These are phyloP conservation scores for Cryptocephalus moraei DNA, from an alignment of 2,888 invertebrate genomes.

Conservation along the genomic window DNA sequence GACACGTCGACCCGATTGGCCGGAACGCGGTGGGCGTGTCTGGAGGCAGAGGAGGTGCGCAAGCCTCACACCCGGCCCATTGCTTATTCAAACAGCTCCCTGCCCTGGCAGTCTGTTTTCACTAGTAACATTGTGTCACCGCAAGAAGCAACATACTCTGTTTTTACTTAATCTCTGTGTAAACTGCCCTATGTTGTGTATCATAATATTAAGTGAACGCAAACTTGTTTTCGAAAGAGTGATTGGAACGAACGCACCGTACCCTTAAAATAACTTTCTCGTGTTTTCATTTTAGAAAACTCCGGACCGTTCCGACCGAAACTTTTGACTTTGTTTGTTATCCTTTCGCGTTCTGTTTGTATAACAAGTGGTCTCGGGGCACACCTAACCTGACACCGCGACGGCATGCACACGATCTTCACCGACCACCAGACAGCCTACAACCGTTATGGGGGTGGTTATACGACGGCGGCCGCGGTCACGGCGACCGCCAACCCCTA, in stretches of 20 bases:
- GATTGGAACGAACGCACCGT: constrained; percentile 50
- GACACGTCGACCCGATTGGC: constrained; percentile 18
- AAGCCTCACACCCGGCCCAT: constrained; percentile 15
- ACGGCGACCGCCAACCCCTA: constrained; percentile 54
- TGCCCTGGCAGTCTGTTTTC: constrained; percentile 43
- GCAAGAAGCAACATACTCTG: constrained; percentile 43
- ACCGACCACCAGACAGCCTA: constrained; percentile 82
- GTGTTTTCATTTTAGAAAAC: constrained; percentile 33
- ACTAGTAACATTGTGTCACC: constrained; percentile 42
- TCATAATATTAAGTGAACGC: constrained; percentile 61
- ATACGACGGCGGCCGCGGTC: constrained; percentile 47
- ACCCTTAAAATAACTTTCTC: constrained; percentile 29
- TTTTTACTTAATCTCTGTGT: constrained; percentile 58
- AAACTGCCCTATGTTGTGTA: constrained; percentile 74
- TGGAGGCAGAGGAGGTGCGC: constrained; percentile 17
- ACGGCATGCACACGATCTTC: constrained; percentile 79
- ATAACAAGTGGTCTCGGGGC: constrained; percentile 21
- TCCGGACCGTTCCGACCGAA: constrained; percentile 20
- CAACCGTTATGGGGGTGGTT: constrained; percentile 57
- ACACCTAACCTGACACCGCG: too few relatives aligned
- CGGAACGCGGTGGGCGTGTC: constrained; percentile 16
- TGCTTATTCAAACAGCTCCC: constrained; percentile 37
- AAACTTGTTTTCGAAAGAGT: constrained; percentile 49
- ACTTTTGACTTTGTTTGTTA: constrained; percentile 27
- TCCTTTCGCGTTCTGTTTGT: constrained; percentile 26